These are phyloP conservation scores for Oncorhynchus kisutch DNA, from an alignment of 2,113 vertebrate species.

Conservation along the genomic window DNA sequence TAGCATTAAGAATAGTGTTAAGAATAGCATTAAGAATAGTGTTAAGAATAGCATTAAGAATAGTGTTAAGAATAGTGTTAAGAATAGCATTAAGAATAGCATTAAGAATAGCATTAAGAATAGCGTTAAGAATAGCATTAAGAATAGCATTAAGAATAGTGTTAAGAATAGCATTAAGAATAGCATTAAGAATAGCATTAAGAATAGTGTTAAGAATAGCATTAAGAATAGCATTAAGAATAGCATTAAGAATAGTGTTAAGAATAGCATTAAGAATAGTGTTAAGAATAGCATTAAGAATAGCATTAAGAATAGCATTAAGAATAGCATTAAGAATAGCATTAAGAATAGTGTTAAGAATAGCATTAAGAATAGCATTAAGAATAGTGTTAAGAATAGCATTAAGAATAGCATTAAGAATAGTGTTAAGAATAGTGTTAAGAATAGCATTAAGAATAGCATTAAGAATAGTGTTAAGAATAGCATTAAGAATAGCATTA, in stretches of 20 bases:
- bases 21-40: background rate
- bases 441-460: too few relatives aligned
- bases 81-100: too few relatives aligned
- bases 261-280: too few relatives aligned
- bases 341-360: background rate
- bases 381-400: slow-evolving; percentile 1
- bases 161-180: background rate
- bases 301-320: background rate
- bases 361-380: too few relatives aligned
- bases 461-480: too few relatives aligned
- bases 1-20: background rate
- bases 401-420: background rate
- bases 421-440: background rate
- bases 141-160: background rate
- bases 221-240: background rate
- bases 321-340: background rate
- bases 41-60: background rate
- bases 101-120: background rate
- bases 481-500: background rate
- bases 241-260: background rate
- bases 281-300: too few relatives aligned
- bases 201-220: slow-evolving; percentile 1
- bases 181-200: too few relatives aligned
- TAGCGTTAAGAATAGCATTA: background rate
- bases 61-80: background rate